Evolutionary conservation across 2,888 invertebrate genomes (phyloP).

Genomic region (Panopea generosa): DNA sequence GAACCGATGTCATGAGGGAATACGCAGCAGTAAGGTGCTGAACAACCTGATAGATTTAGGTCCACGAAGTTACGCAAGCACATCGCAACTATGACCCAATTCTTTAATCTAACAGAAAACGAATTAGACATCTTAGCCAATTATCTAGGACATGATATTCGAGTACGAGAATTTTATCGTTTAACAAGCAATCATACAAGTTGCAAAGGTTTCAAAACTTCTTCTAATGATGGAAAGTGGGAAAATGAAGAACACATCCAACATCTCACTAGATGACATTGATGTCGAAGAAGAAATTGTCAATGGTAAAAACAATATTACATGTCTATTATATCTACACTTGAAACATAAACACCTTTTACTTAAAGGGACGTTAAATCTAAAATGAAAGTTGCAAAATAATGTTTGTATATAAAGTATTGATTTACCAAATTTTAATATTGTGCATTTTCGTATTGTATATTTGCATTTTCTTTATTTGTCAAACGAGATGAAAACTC

Average conservation of each 20-base stretch:
- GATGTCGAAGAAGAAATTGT: background rate
- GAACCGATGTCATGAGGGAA: slow-evolving; percentile 11
- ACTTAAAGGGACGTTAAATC: too few species aligned
- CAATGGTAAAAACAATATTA: background rate
- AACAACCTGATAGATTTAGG: background rate
- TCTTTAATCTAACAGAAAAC: slow-evolving; percentile 20
- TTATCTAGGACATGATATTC: slow-evolving; percentile 24
- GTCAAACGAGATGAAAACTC: too few species aligned
- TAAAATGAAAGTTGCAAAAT: too few species aligned
- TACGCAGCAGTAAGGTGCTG: slow-evolving; percentile 14
- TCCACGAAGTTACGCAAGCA: slow-evolving; percentile 26
- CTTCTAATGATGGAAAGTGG: slow-evolving; percentile 8
- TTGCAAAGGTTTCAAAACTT: slow-evolving; percentile 24
- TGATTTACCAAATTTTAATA: too few species aligned
- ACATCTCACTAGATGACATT: background rate
- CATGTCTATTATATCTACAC: background rate
- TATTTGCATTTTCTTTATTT: too few species aligned
- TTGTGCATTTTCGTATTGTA: too few species aligned
- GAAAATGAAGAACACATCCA: too few species aligned
- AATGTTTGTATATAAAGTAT: too few species aligned
- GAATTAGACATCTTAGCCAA: slow-evolving; percentile 17
- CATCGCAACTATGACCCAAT: slow-evolving; percentile 27
- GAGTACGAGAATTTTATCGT: slow-evolving; percentile 19
- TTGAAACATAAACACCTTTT: background rate
- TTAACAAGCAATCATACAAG: slow-evolving; percentile 21